Conservation (phyloP, 2,113 vertebrate genomes). For the Leucoraja erinaceus region DNA sequence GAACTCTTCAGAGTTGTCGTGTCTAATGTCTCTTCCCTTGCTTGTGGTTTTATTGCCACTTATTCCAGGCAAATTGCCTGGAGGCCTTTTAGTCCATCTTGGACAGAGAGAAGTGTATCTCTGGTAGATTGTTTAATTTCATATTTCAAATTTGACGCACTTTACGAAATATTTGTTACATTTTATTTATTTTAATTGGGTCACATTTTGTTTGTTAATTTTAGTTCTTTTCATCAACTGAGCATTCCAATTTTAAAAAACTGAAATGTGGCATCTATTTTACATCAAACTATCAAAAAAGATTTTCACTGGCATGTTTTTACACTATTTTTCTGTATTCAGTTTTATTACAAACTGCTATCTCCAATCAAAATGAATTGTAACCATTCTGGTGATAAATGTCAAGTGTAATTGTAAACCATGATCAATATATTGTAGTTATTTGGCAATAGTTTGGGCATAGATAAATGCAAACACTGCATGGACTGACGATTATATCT, state of each 20-base stretch:
- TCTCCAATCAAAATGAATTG: background rate
- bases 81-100: background rate
- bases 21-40: background rate
- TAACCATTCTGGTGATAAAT: too few species aligned
- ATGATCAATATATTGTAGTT: background rate
- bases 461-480: background rate
- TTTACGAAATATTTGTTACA: background rate
- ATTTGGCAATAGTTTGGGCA: background rate
- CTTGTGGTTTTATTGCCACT: background rate
- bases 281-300: background rate
- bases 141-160: background rate
- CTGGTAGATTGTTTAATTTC: too few species aligned
- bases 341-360: background rate
- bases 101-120: background rate
- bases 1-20: background rate
- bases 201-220: background rate
- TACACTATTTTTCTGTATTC: background rate
- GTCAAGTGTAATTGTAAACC: background rate
- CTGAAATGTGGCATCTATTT: background rate
- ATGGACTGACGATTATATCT: background rate
- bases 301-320: background rate
- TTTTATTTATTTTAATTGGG: too few species aligned
- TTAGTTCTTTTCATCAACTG: background rate
- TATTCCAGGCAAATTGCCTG: background rate
- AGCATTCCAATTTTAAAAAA: background rate